Evolutionary conservation across 1,140 invertebrate genomes (phyloP).

Genomic region (Heliconius himera): DNA sequence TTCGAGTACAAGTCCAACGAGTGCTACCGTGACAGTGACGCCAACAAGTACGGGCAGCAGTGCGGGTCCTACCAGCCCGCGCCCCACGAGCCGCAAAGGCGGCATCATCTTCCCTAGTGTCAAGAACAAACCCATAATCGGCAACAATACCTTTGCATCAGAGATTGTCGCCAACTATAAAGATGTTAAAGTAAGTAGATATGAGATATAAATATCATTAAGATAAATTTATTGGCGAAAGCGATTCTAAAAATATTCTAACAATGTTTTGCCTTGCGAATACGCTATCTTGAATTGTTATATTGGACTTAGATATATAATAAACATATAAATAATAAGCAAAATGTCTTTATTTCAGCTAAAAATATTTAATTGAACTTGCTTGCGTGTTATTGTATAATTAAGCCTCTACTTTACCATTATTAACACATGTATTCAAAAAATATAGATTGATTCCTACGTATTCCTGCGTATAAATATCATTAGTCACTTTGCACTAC

Average conservation of each 20-base stretch:
- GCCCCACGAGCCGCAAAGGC: constrained; percentile 84
- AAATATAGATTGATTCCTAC: too few species aligned
- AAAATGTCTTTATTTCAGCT: background rate
- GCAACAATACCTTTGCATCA: constrained; percentile 90
- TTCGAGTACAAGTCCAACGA: constrained; percentile 52
- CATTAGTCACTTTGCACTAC: too few species aligned
- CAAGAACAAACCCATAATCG: constrained; percentile 92
- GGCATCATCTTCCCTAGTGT: constrained; percentile 94
- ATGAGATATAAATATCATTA: background rate
- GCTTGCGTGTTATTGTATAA: background rate
- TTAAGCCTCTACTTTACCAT: background rate
- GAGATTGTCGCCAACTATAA: constrained; percentile 88
- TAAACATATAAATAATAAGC: background rate
- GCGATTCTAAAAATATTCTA: background rate
- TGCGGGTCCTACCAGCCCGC: constrained; percentile 53
- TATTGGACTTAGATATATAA: background rate
- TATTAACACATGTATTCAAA: too few species aligned
- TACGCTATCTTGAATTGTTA: background rate
- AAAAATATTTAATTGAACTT: background rate
- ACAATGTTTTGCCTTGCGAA: background rate
- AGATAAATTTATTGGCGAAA: background rate
- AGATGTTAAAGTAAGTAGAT: constrained; percentile 91
- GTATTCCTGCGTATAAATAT: too few species aligned
- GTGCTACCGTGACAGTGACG: constrained; percentile 56
- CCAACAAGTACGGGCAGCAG: constrained; percentile 48